phyloP scores from a whole-genome alignment of 1,140 invertebrate genomes.

The Cephus cinctus region DNA sequence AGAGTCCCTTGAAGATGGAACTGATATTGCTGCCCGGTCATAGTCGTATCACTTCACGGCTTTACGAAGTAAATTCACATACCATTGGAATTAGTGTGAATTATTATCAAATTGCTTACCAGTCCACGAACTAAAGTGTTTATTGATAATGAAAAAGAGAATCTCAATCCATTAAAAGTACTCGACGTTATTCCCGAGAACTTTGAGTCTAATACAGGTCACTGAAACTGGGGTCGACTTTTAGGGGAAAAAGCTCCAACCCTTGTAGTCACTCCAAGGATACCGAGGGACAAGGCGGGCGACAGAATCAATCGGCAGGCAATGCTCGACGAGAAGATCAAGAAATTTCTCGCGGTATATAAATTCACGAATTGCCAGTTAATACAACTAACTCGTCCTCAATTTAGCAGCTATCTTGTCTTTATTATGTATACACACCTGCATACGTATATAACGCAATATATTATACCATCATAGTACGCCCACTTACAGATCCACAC shows the following conservation, averaged over 20 bases:
- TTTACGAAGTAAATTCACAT: too few relatives aligned
- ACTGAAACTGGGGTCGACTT: constrained; percentile 39
- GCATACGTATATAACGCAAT: background rate
- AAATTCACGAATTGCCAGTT: background rate
- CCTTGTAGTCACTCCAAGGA: constrained; percentile 36
- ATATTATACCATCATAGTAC: background rate
- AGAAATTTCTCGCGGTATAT: constrained; percentile 87
- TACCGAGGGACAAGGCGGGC: constrained; percentile 60
- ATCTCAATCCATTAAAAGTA: too few relatives aligned
- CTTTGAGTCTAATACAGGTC: too few relatives aligned
- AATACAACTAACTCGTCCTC: background rate
- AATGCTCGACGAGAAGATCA: constrained; percentile 90
- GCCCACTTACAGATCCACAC: background rate
- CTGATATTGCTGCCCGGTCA: too few relatives aligned
- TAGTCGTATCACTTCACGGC: too few relatives aligned
- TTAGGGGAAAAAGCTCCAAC: constrained; percentile 48
- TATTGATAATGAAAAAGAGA: too few relatives aligned
- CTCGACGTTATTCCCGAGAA: too few relatives aligned
- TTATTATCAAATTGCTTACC: too few relatives aligned
- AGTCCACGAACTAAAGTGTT: too few relatives aligned
- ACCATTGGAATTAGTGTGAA: too few relatives aligned
- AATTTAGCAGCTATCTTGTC: background rate
- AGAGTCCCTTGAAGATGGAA: too few relatives aligned
- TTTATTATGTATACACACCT: background rate
- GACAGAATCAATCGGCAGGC: constrained; percentile 74